Conservation (phyloP, 2,888 invertebrate species). For the Polydrusus tereticollis region DNA sequence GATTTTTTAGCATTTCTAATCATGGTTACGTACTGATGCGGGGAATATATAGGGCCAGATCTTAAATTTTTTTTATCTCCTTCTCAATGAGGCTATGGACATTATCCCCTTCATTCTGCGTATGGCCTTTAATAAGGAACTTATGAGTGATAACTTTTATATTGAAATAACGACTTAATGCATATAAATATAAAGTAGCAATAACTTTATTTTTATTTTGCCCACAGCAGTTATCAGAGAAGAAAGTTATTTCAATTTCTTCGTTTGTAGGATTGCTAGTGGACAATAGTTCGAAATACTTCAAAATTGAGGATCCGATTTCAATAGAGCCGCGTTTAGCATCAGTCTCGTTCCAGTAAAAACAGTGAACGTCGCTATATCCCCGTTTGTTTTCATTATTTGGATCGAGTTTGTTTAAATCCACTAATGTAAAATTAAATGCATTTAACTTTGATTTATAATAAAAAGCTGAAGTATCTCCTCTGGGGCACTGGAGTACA, state of each 20-base stretch:
- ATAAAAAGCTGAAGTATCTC: too few relatives aligned
- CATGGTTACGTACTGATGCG: constrained; percentile 16
- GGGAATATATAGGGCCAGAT: constrained; percentile 14
- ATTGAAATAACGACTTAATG: not conserved
- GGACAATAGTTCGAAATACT: constrained; percentile 8
- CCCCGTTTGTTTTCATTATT: too few relatives aligned
- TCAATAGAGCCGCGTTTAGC: constrained; percentile 7
- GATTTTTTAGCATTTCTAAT: constrained; percentile 21
- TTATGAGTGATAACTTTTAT: constrained; percentile 15
- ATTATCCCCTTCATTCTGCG: constrained; percentile 18
- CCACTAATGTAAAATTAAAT: too few relatives aligned
- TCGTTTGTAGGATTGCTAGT: not conserved
- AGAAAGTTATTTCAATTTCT: not conserved
- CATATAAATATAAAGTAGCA: constrained; percentile 5
- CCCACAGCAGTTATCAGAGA: constrained; percentile 9
- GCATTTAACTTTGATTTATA: too few relatives aligned
- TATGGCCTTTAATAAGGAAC: constrained; percentile 15
- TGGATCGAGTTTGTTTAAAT: too few relatives aligned
- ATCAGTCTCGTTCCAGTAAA: constrained; percentile 9
- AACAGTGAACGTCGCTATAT: too few relatives aligned
- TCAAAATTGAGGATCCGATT: constrained; percentile 18
- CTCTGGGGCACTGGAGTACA: too few relatives aligned
- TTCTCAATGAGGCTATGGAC: constrained; percentile 12
- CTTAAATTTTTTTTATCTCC: constrained; percentile 8
- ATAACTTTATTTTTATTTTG: constrained; percentile 17